These are phyloP conservation scores for Prionace glauca DNA, from an alignment of 2,797 vertebrate genomes.

Conservation along the genomic window DNA sequence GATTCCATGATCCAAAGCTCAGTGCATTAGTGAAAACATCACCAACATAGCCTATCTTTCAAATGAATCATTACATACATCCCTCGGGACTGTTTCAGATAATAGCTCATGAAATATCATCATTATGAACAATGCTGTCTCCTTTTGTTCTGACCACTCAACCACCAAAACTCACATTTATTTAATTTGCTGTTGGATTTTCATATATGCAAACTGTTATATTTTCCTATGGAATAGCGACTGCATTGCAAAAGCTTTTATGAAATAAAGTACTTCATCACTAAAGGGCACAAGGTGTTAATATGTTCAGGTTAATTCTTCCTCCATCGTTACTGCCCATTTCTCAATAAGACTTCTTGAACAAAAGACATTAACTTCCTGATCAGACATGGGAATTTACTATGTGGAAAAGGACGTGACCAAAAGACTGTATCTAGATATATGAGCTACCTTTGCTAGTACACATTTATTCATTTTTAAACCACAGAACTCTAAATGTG, in stretches of 20 bases:
- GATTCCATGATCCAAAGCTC: neutral
- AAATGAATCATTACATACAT: neutral
- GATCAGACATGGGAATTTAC: neutral
- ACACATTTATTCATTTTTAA: neutral
- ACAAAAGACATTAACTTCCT: neutral
- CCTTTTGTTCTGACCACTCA: neutral
- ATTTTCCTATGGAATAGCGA: neutral
- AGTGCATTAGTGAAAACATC: neutral
- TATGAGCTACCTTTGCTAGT: neutral
- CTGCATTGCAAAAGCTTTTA: neutral
- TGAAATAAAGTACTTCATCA: neutral
- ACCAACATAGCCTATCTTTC: neutral
- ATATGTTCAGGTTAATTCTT: neutral
- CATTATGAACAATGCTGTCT: neutral
- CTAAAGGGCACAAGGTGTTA: neutral
- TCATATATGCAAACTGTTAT: neutral
- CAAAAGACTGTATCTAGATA: neutral
- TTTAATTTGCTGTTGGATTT: neutral
- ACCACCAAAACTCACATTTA: neutral
- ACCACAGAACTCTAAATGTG: too few relatives aligned
- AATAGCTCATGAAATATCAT: neutral
- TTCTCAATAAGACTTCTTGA: neutral
- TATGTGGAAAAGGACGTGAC: neutral
- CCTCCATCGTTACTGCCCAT: neutral
- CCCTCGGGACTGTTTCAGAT: neutral